Base-by-base conservation (phyloP, 1,140 invertebrate genomes). In the Platorchestia sp. region DNA sequence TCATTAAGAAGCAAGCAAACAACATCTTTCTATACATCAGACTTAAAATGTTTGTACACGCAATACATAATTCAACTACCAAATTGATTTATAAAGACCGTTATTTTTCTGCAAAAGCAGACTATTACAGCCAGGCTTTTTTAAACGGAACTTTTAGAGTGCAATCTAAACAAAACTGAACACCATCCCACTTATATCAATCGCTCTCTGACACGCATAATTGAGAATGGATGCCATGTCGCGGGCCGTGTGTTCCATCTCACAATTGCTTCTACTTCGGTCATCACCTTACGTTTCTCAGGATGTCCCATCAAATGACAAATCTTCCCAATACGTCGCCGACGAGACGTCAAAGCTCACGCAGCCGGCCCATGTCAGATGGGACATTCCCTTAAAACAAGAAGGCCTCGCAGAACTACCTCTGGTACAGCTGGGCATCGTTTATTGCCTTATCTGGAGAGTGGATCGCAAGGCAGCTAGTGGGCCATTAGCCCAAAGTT, bases 391-490 rank as follows among this genome's bases (percentile, higher is more conserved):
- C 45, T 40, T 93, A 45, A 45, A 93, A 93, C 36, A 93, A 40
- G 91, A 44, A 36, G 44, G 6, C 47, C 36, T n/a, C 43, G 44
- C 44, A 14, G 89, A 91, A 91, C 41, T 27, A 42, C 7, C 42
- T 40, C 44, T 27, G 43, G 7, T 93, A 93, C 91, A 93, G 91
- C 43, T 93, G 91, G 41, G 43, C 91, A 45, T 36, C 91, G 91
- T 93, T 93, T 93, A 93, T 93, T 93, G 91, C 45, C 91, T 93
- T 93, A 93, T 93, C 91, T 45, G 36, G 91, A 93, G 91, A 93
- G 91, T 93, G 91, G 91, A 89, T 47, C 10, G 91, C 45, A 7
- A n/a, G 45, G 91, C 91, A 44, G 44, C 41, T 93, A 93, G 91
- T 93, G 45, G 91, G 91, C 91, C 44, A 93, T 93, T 93, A 47